These are phyloP conservation scores for Lagocephalus sceleratus DNA, from an alignment of 2,797 vertebrate species.

Conservation along the genomic window DNA sequence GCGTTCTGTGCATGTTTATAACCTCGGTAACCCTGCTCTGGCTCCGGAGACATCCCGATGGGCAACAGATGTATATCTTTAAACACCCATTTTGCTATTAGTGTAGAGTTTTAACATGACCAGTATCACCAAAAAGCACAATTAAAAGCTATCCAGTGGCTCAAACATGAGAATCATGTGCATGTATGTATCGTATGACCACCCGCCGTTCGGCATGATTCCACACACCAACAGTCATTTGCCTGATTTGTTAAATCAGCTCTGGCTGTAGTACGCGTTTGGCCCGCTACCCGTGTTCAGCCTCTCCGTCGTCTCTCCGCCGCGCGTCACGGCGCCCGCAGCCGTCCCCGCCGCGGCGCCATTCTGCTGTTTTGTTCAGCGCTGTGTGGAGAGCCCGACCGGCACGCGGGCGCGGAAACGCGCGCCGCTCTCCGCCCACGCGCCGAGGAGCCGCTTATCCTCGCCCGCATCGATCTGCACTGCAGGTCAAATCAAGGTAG, in stretches of 20 bases:
- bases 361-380: conserved; percentile 45
- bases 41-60: no score
- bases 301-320: conserved; percentile 17
- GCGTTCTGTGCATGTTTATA: no score
- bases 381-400: conserved; percentile 67
- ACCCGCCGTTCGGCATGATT: conserved; percentile 3
- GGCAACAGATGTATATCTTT: no score
- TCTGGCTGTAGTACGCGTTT: conserved; percentile 18
- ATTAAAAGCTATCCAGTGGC: no score
- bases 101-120: no score
- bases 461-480: conserved; percentile 11
- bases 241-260: conserved; percentile 21
- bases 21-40: no score
- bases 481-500: conserved; percentile 10
- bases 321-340: not conserved
- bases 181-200: no score
- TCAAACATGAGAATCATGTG: no score
- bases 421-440: conserved; percentile 62
- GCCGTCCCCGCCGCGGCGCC: conserved; percentile 7
- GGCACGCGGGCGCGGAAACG: conserved; percentile 62
- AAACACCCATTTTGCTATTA: no score
- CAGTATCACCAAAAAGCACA: no score
- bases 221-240: not conserved
- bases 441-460: conserved; percentile 24
- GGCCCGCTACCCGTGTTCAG: conserved; percentile 1